Evolutionary conservation across 2,888 invertebrate species (phyloP), one percentile per base, ranked within the genome.

Genomic region (Trachelus stipa): DNA sequence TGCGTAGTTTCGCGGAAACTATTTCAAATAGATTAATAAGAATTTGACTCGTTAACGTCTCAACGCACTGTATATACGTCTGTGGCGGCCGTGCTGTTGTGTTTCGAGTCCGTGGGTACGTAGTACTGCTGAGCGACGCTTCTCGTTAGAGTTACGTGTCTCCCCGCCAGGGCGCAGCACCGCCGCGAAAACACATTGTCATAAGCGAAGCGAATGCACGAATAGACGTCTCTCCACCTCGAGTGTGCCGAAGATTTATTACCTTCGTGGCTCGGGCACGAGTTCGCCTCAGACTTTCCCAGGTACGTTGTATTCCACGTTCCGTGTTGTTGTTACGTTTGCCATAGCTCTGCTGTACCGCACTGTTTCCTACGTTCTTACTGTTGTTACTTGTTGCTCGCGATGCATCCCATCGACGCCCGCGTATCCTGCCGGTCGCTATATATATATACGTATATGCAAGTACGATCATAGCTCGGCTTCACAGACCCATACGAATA

Each of bases 191-290:
- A 76, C 79, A 81, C 80, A 81, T 82, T 81, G 82, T 82, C 82
- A 81, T 81, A 80, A 82, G 81, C 77, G 11, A 34, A 34, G 69
- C 69, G 71, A 37, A 78, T 69, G 77, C 77, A 68, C 34, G 79
- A 79, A 86, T 81, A 80, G 80, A 85, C 85, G 84, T 86, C 86
- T 87, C 86, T 86, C 84, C 86, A 87, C 85, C 86, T 85, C 83
- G 87, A 90, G 89, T 89, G 90, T 88, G 88, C 86, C 86, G 81
- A 85, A 90, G 90, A 90, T 90, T 90, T 89, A 90, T 90, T 85
- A 83, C 84, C 81, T 77, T 73, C 79, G 76, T 71, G 74, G 68
- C 76, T 74, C 77, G 79, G 80, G 81, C 83, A 81, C 82, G 83
- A 83, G 81, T 82, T 83, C 77, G 79, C 76, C 76, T 56, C 81